Base-by-base conservation (phyloP, 2,113 vertebrate genomes). In the Mionectes macconnelli region DNA sequence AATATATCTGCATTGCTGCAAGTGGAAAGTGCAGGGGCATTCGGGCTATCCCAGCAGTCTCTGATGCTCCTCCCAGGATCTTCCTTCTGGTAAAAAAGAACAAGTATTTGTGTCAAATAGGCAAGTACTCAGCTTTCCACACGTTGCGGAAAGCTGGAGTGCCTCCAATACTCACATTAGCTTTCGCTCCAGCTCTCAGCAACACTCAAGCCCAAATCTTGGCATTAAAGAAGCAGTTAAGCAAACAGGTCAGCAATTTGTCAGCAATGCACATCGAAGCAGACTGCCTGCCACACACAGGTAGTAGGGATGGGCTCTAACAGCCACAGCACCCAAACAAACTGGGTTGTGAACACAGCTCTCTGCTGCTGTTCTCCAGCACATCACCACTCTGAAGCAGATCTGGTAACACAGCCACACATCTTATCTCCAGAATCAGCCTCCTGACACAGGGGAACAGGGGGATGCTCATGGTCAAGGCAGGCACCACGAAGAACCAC, bases 1-100 rank as follows among this genome's bases (percentile, higher is more conserved):
- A 99, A 99, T 95, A 99, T 98, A 91, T 98, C 98, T 24, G 99
- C 99, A 98, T 99, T 99, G 97, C 99, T 99, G 97, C 99, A 99
- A 13, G 99, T 99, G 69, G 99, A 99, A 84, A 99, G 97, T 4
- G 99, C 99, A 76, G 99, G 98, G 44, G 98, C 98, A 73, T 98
- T 98, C 1, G 94, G 95, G 55, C 95, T 94, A 89, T 99, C 98
- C 97, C 99, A 98, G 97, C 97, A 98, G 87, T 99, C 98, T 93
- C 98, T 98, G 68, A 98, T 92, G 76, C 97, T 98, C 94, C 98
- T 98, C 89, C 95, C 96, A 89, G 97, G 95, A 89, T 99, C 99
- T 96, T 99, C 98, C 96, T 99, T 99, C 99, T 99, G 97, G 47
- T 79, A 53, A 39, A 95, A 73, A 77, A 72, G 59, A 94, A 78